These are phyloP conservation scores for Lates calcarifer DNA, from an alignment of 2,113 vertebrate species.

Conservation along the genomic window DNA sequence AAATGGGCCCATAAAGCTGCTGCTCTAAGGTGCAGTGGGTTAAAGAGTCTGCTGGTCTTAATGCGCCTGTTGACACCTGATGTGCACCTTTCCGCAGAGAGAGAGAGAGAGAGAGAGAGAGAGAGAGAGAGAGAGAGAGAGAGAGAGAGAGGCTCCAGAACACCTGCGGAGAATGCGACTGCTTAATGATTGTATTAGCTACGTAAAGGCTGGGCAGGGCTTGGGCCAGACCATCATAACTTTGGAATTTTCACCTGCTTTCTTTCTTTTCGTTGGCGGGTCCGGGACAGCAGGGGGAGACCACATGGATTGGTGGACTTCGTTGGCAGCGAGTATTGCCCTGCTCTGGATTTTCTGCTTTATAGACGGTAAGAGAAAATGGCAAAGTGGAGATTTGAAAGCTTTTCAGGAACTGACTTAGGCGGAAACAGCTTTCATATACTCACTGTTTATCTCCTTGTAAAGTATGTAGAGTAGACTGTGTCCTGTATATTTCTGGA, in stretches of 20 bases:
- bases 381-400: background rate
- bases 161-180: constrained; percentile 46
- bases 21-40: background rate
- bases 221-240: constrained; percentile 52
- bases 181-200: constrained; percentile 60
- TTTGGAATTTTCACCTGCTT: constrained; percentile 19
- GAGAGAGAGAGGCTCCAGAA: too few relatives aligned
- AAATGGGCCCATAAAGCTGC: background rate
- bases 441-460: background rate
- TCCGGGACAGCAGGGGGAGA: constrained; percentile 55
- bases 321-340: constrained; percentile 67
- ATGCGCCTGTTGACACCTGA: constrained; percentile 45
- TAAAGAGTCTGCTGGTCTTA: constrained; percentile 26
- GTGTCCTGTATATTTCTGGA: too few relatives aligned
- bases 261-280: constrained; percentile 53
- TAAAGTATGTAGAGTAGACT: background rate
- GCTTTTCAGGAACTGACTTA: background rate
- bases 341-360: constrained; percentile 80
- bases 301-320: constrained; percentile 81
- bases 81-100: constrained; percentile 34
- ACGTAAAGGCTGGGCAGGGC: constrained; percentile 58
- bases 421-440: background rate
- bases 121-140: too few relatives aligned
- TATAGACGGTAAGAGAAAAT: constrained; percentile 76
- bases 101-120: too few relatives aligned